A percentile compares a stretch with the other conserved stretches of the same genome.
phyloP scores from a whole-genome alignment of 2,113 vertebrate species.

The Nycticorax nycticorax region DNA sequence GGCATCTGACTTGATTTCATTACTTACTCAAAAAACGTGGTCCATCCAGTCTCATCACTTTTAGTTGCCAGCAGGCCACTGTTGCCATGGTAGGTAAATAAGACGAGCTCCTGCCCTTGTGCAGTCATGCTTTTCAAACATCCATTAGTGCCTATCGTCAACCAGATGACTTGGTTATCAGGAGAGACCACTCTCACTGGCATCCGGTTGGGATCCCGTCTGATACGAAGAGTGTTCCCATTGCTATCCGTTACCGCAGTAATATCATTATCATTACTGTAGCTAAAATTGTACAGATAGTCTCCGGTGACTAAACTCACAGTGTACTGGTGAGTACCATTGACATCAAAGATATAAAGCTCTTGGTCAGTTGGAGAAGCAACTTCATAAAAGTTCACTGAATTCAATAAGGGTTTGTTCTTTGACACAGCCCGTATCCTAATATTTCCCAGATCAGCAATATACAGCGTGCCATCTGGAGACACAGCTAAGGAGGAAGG shows the following conservation, averaged over 20 bases:
- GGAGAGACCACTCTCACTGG: slow-evolving; percentile 94
- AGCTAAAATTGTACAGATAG: slow-evolving; percentile 93
- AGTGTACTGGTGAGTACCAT: slow-evolving; percentile 95
- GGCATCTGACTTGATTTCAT: not conserved
- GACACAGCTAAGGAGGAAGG: slow-evolving; percentile 93
- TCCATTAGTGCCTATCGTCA: slow-evolving; percentile 92
- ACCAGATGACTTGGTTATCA: slow-evolving; percentile 96
- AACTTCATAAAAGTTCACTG: slow-evolving; percentile 87
- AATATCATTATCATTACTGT: slow-evolving; percentile 92
- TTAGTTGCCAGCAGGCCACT: slow-evolving; percentile 95
- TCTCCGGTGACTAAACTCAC: slow-evolving; percentile 94
- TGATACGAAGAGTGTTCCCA: slow-evolving; percentile 91
- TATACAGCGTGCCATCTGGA: slow-evolving; percentile 91
- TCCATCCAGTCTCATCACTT: slow-evolving; percentile 96
- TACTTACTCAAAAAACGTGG: slow-evolving; percentile 98
- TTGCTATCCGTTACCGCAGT: slow-evolving; percentile 91
- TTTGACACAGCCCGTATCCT: slow-evolving; percentile 89
- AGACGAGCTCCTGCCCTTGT: slow-evolving; percentile 90
- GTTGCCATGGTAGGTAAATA: slow-evolving; percentile 95
- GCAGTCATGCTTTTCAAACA: slow-evolving; percentile 93
- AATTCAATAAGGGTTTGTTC: slow-evolving; percentile 84
- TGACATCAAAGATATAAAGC: slow-evolving; percentile 94
- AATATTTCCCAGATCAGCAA: slow-evolving; percentile 96
- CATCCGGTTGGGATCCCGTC: slow-evolving; percentile 90
- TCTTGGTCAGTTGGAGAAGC: slow-evolving; percentile 94